These are phyloP conservation scores for Pomatorhinus ruficollis DNA, from an alignment of 2,113 vertebrate genomes.

Conservation along the genomic window DNA sequence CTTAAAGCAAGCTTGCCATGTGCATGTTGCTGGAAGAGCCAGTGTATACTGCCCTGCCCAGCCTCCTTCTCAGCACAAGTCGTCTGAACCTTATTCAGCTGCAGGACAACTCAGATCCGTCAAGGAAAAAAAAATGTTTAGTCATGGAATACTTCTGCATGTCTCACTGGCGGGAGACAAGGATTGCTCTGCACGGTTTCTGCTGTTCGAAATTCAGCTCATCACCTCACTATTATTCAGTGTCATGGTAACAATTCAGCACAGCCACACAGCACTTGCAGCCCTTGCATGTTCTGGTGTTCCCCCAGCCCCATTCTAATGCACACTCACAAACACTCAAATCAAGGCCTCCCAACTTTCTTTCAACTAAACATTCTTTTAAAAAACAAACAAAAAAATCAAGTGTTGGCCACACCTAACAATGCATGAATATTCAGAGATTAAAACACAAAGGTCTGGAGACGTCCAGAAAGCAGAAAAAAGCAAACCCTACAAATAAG, in stretches of 20 bases:
- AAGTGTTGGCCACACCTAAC: not conserved
- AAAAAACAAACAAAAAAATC: not conserved
- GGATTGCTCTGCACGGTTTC: not conserved
- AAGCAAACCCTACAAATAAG: not conserved
- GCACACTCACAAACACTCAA: not conserved
- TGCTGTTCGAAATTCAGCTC: conserved; percentile 1
- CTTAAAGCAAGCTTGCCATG: not conserved
- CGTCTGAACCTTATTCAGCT: not conserved
- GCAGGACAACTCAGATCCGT: not conserved
- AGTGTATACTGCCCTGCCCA: not conserved
- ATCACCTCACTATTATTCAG: not conserved
- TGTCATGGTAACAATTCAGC: conserved; percentile 18
- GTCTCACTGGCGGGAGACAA: not conserved
- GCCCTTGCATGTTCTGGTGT: not conserved
- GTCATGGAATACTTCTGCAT: not conserved
- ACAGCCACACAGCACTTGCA: not conserved
- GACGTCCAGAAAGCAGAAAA: not conserved
- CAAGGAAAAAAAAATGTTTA: not conserved
- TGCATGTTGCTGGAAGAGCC: not conserved
- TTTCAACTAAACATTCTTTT: not conserved
- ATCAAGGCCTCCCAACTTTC: not conserved
- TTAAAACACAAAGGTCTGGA: not conserved
- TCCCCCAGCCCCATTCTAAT: not conserved
- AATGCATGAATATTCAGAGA: not conserved
- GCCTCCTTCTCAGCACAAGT: not conserved